Conservation (phyloP, 1,140 invertebrate species). For the Leptopilina clavipes region DNA sequence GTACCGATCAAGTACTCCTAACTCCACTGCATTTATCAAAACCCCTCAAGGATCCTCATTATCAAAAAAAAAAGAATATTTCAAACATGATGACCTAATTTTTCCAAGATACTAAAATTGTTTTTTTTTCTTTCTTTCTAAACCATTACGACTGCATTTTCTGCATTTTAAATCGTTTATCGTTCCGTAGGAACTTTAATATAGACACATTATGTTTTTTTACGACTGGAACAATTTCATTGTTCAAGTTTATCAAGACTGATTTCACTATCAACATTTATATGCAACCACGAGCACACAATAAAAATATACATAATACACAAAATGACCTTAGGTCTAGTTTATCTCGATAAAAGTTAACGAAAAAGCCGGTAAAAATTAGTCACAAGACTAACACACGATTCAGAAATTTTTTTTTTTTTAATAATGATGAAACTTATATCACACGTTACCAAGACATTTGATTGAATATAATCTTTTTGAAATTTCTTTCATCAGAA, state of each 20-base stretch:
- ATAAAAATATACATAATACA: not conserved
- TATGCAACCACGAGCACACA: not conserved
- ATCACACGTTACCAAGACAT: not conserved
- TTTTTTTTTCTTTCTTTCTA: too few relatives aligned
- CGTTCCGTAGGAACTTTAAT: constrained; percentile 24
- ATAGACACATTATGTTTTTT: constrained; percentile 41
- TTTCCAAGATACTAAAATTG: too few relatives aligned
- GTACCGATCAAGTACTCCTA: too few relatives aligned
- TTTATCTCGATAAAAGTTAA: not conserved
- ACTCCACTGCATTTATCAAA: too few relatives aligned
- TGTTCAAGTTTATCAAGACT: constrained; percentile 17
- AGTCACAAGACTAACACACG: not conserved
- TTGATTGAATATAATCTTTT: too few relatives aligned
- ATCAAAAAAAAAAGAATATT: too few relatives aligned
- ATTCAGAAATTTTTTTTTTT: not conserved
- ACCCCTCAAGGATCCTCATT: too few relatives aligned
- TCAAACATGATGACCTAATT: too few relatives aligned
- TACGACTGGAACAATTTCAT: not conserved
- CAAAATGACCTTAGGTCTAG: constrained; percentile 15
- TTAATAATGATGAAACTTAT: not conserved
- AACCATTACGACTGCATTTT: too few relatives aligned
- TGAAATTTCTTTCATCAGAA: not conserved
- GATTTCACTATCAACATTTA: constrained; percentile 10
- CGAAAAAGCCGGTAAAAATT: not conserved
- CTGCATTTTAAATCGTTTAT: too few relatives aligned